Evolutionary conservation across 2,113 vertebrate species (phyloP).

Genomic region (Scomber japonicus): DNA sequence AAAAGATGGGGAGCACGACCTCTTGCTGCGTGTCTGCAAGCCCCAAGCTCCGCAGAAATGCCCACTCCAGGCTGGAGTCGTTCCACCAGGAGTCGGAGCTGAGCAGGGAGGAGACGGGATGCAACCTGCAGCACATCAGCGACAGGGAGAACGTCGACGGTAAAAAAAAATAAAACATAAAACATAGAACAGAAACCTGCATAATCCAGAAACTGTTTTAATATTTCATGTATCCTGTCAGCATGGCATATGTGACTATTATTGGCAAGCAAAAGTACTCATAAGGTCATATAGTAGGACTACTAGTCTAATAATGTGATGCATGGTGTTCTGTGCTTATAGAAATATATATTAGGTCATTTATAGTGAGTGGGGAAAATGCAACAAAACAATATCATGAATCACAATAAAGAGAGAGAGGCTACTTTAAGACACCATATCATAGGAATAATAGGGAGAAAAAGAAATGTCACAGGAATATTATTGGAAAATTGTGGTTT

Average conservation of each 20-base stretch:
- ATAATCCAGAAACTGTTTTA: not conserved
- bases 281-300: no score
- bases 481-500: no score
- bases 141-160: constrained; percentile 78
- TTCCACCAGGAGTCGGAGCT: constrained; percentile 74
- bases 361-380: no score
- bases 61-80: constrained; percentile 75
- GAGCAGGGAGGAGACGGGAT: constrained; percentile 70
- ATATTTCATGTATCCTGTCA: not conserved
- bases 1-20: constrained; percentile 71
- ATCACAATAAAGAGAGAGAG: no score
- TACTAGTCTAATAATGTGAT: no score
- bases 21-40: constrained; percentile 78
- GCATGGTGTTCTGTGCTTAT: no score
- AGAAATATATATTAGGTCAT: no score
- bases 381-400: no score
- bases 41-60: constrained; percentile 72
- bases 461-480: no score
- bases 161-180: constrained; percentile 42
- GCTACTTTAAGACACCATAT: no score
- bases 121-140: constrained; percentile 82
- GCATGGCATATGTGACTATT: not conserved
- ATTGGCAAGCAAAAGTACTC: not conserved
- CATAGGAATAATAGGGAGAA: no score
- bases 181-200: not conserved